Base-by-base conservation (phyloP, 30 jellyfish, hydroid and myxozoan genomes). In the Chrysaora quinquecirrha region DNA sequence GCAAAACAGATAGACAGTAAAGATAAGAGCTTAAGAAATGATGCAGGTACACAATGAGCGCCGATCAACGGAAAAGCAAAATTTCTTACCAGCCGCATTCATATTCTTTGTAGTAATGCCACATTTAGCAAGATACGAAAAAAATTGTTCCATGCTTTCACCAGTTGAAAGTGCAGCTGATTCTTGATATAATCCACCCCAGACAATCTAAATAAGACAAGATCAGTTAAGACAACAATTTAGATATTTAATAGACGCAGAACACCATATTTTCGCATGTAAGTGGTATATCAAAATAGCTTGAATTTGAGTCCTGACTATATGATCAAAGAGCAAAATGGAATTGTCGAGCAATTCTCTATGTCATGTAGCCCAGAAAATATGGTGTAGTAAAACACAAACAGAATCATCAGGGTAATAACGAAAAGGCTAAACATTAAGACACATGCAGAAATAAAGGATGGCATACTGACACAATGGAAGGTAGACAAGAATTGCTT, bases 81-180 rank as follows among this genome's bases (percentile, higher is more conserved):
- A 38, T 38, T 38, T 38, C 54, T 38, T 64, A 64, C 76, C 76
- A 21, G 48, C 30, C 27, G 33, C 65, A 34, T 68, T 34, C 64
- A 30, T 50, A 48, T 60, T 76, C 88, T 58, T 76, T n/a, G 78
- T 58, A n/a, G 62, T 78, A 30, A 78, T n/a, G 30, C 89, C 89
- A 78, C 89, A 78, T 78, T 78, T 78, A 18, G 89, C 80, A 20
- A 78, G 65, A 78, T 61, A 78, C n/a, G 81, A 78, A 34, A 78
- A 78, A 78, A 78, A 78, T 43, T 78, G 89, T 48, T 46, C 89
- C 89, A 63, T 78, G 78, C 89, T 78, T 32, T 78, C 89, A 28
- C 81, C 89, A 65, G 81, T 78, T 3, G 89, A 78, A 35, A 78
- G 48, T 18, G 89, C 80, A 34, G 89, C 89, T 35, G 64, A 2